Conservation (phyloP, 2,888 invertebrate species). For the Eilema depressum region DNA sequence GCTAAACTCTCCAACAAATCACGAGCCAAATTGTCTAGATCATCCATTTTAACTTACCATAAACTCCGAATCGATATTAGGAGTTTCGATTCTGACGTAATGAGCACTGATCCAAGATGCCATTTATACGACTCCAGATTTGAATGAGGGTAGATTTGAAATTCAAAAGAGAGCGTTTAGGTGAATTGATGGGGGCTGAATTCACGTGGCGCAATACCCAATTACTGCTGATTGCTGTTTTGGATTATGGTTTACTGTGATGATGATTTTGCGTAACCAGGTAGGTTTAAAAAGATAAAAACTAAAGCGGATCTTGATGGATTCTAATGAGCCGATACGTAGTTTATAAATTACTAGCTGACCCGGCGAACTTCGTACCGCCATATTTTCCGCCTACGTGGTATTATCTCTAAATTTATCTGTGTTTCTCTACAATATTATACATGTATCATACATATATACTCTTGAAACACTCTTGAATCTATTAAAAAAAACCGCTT, state of each 20-base stretch:
- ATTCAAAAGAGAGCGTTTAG: slow-evolving; percentile 59
- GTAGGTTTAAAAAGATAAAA: neutral
- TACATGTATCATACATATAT: no score
- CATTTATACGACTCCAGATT: slow-evolving; percentile 60
- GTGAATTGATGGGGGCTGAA: slow-evolving; percentile 44
- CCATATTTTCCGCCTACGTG: no score
- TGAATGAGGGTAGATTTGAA: slow-evolving; percentile 67
- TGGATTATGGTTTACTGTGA: slow-evolving; percentile 39
- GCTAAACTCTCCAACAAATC: slow-evolving; percentile 15
- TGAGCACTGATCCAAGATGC: slow-evolving; percentile 37
- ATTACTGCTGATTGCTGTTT: slow-evolving; percentile 39
- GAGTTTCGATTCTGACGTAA: slow-evolving; percentile 31
- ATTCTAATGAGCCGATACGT: no score
- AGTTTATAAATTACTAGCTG: no score
- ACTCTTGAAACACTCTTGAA: no score
- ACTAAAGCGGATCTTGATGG: no score
- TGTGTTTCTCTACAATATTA: no score
- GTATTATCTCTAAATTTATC: no score
- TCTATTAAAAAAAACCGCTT: no score
- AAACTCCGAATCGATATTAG: slow-evolving; percentile 25
- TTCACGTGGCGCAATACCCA: slow-evolving; percentile 41
- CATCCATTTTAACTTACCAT: slow-evolving; percentile 23
- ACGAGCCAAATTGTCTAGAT: slow-evolving; percentile 11
- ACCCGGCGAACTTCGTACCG: no score
- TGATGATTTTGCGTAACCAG: neutral